Percentiles rank a stretch among this genome's conserved stretches.
Evolutionary conservation across 1,140 invertebrate genomes (phyloP).

Genomic region (Scaptomyza pallida): DNA sequence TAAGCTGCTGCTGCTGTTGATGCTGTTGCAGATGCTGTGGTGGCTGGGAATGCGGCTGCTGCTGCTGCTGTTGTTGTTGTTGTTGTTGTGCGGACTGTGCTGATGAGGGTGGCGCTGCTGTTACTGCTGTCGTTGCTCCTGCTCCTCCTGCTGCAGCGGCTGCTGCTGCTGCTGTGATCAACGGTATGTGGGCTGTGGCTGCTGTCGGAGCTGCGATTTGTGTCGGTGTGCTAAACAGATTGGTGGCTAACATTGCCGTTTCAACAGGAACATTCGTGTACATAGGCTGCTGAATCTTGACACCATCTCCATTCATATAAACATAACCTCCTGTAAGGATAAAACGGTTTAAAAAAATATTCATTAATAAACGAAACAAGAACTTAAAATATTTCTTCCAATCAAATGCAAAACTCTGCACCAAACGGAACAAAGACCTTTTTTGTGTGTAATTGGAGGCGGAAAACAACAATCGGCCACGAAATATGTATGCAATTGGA

Average conservation of each 20-base stretch:
- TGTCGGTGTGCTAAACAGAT: slow-evolving; percentile 74
- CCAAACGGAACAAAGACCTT: too few relatives aligned
- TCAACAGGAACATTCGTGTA: slow-evolving; percentile 83
- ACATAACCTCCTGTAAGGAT: slow-evolving; percentile 75
- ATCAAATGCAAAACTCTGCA: too few relatives aligned
- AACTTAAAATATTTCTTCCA: too few relatives aligned
- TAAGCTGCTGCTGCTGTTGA: slow-evolving; percentile 35
- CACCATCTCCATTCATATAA: slow-evolving; percentile 83
- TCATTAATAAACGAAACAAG: not conserved
- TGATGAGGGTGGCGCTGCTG: slow-evolving; percentile 43
- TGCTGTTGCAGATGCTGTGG: slow-evolving; percentile 45
- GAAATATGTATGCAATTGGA: too few relatives aligned
- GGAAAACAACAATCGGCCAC: not conserved
- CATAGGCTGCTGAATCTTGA: slow-evolving; percentile 78
- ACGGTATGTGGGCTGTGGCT: slow-evolving; percentile 78
- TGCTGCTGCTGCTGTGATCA: slow-evolving; percentile 73
- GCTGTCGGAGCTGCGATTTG: slow-evolving; percentile 75
- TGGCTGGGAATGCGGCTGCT: slow-evolving; percentile 22
- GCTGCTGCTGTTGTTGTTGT: slow-evolving; percentile 46
- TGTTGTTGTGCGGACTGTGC: slow-evolving; percentile 44
- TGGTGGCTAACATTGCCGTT: slow-evolving; percentile 82
- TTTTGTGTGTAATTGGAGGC: not conserved
- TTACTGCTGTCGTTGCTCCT: slow-evolving; percentile 47
- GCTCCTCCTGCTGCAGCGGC: slow-evolving; percentile 54
- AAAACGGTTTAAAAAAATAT: not conserved